Base-by-base conservation (phyloP, 2,888 invertebrate genomes). In the Mythimna loreyi region DNA sequence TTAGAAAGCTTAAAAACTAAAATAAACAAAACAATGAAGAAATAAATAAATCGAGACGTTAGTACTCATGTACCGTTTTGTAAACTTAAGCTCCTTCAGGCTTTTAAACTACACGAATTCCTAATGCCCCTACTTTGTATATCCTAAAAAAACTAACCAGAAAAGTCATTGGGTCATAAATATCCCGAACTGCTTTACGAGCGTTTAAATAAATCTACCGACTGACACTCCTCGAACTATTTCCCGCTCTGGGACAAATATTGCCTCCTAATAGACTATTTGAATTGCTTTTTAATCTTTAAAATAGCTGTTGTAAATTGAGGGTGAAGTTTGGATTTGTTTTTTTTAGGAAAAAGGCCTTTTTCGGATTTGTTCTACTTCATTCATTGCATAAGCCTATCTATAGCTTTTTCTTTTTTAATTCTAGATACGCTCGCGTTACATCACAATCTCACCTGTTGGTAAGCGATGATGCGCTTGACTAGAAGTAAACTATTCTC, bases 211-310 rank as follows among this genome's bases (percentile, higher is more conserved):
- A 80, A 78, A 81, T 80, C 78, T 72, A 69, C 55, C 59, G 59
- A 63, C 62, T 67, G 72, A 70, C 78, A 72, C 62, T 65, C 11
- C 30, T 62, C 71, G 49, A 65, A 50, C 66, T 66, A 57, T 78
- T 79, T 57, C 28, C 25, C 50, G 64, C 50, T 65, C n/a, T 4
- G 62, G 70, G 62, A 70, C 75, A 78, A 78, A 78, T 75, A 78
- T 70, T 60, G 63, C 55, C 45, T 47, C 28, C 47, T 67, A 78
- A 67, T 71, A 78, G 72, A 63, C 58, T 21, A 61, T 64, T 67
- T 1, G 40, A 73, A 82, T 82, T 49, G 75, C 73, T 81, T 82
- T 82, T 82, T 82, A 82, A 83, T 82, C 83, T 72, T 78, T 66
- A 57, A 68, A 80, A 80, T 82, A 62, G 73, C 69, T 63, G 36